These are phyloP conservation scores for Hippocampus barbouri DNA, from an alignment of 2,113 vertebrate species.

Conservation along the genomic window DNA sequence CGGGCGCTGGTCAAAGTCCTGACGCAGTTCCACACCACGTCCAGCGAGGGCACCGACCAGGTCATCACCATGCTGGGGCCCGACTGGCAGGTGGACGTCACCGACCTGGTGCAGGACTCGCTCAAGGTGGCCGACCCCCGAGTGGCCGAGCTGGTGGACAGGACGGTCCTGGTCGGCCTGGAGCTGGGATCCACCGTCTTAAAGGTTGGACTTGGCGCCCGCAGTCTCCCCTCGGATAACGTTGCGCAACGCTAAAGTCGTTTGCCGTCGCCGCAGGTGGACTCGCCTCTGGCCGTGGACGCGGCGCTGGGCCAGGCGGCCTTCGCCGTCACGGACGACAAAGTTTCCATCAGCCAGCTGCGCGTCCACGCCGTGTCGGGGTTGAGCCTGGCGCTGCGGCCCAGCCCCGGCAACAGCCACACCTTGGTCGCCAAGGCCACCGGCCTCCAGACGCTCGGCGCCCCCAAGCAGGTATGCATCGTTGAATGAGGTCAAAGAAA, in stretches of 20 bases:
- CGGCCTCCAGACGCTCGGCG: constrained; percentile 83
- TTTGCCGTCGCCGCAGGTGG: constrained; percentile 74
- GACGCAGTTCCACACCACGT: constrained; percentile 97
- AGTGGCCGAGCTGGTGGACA: constrained; percentile 89
- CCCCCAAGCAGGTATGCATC: constrained; percentile 83
- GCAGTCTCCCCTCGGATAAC: background rate
- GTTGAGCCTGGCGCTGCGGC: constrained; percentile 84
- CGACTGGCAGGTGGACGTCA: constrained; percentile 97
- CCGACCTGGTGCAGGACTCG: constrained; percentile 92
- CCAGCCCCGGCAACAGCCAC: constrained; percentile 94
- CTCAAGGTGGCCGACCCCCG: constrained; percentile 85
- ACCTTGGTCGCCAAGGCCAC: constrained; percentile 91
- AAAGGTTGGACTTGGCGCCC: constrained; percentile 75
- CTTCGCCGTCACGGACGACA: constrained; percentile 91
- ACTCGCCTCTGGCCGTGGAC: constrained; percentile 87
- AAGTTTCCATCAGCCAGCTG: constrained; percentile 90
- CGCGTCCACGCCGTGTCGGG: constrained; percentile 87
- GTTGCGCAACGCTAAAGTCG: too few relatives aligned
- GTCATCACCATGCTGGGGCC: constrained; percentile 97
- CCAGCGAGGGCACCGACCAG: constrained; percentile 86
- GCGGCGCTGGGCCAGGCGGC: constrained; percentile 82
- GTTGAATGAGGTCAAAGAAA: too few relatives aligned
- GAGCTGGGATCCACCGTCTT: constrained; percentile 87
- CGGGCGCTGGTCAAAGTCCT: constrained; percentile 88
- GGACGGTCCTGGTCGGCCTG: constrained; percentile 83